Conservation (phyloP, 2,888 invertebrate species). For the Morpho achilles region DNA sequence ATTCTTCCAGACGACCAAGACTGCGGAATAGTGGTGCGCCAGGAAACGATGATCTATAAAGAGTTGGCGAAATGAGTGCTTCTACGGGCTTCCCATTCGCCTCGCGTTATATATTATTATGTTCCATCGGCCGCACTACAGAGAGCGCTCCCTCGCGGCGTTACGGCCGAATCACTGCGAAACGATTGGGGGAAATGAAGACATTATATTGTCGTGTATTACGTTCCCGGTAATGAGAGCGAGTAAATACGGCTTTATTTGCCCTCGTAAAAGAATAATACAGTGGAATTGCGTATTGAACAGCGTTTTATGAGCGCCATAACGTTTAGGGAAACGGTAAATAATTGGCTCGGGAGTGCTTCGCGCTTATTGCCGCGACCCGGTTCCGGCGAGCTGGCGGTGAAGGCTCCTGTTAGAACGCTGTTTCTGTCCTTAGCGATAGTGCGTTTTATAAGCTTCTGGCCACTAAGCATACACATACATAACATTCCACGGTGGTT, state of each 20-base stretch:
- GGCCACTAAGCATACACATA: too few species aligned
- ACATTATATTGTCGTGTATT: constrained; percentile 6
- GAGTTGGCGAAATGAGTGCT: too few species aligned
- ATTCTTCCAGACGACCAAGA: too few species aligned
- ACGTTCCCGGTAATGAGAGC: constrained; percentile 8
- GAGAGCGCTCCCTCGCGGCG: not conserved
- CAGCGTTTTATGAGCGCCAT: constrained; percentile 22
- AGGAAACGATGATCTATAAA: too few species aligned
- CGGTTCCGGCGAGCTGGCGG: not conserved
- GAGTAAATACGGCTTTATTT: constrained; percentile 20
- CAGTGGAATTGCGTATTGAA: constrained; percentile 27
- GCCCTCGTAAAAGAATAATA: constrained; percentile 28
- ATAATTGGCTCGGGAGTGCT: constrained; percentile 14
- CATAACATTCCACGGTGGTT: not conserved
- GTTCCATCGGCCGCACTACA: not conserved
- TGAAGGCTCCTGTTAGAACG: too few species aligned
- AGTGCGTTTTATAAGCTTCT: too few species aligned
- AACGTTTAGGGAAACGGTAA: constrained; percentile 26
- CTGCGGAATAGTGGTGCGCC: too few species aligned
- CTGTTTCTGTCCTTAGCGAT: too few species aligned
- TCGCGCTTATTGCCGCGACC: constrained; percentile 9
- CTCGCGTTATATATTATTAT: not conserved
- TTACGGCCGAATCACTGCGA: constrained; percentile 3
- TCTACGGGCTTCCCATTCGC: too few species aligned
- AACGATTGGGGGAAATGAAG: constrained; percentile 9